Evolutionary conservation across 2,113 vertebrate species (phyloP), one percentile per base, ranked within the genome.

Genomic region (Nanorana parkeri): DNA sequence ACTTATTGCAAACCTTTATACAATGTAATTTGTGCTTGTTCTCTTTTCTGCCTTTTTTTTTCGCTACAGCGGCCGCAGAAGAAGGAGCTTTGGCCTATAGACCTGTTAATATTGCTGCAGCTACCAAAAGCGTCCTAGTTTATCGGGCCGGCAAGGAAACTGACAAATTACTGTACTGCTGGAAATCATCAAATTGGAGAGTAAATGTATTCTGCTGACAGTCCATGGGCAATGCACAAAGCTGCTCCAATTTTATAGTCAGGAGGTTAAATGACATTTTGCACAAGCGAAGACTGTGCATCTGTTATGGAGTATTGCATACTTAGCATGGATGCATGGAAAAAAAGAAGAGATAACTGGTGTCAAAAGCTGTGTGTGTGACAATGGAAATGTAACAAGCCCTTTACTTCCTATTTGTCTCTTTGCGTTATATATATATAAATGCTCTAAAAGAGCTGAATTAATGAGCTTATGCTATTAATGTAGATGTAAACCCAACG

Each of bases 71-170:
- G 17, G 52, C 52, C 3, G 11, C 51, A 28, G 67, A 24, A 69
- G 21, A 55, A 2, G 41, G 41, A n/a, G 51, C 29, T 19, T 56
- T 73, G 69, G 52, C 69, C 69, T 73, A 29, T 32, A 32, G 69
- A 73, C 69, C 69, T 58, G 24, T 29, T 56, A 56, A 73, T 73
- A 29, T 73, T 16, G 52, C 47, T 29, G 52, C 10, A 32, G 69
- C 10, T 29, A 20, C 52, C 56, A 26, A 32, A 28, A 10, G 26
- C n/a, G 52, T 28, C 52, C 52, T 73, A 32, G 26, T 73, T 58
- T 73, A 21, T 41, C 28, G 47, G 69, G 26, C 69, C 17, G 6
- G 26, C 26, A 26, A 52, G 4, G 52, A 73, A 32, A 32, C 3
- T 19, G 3, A 58, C 29, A 58, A 73, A 56, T 29, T n/a, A 4